These are phyloP conservation scores for Drosophila simulans DNA, from an alignment of 1,140 invertebrate species.

Conservation along the genomic window DNA sequence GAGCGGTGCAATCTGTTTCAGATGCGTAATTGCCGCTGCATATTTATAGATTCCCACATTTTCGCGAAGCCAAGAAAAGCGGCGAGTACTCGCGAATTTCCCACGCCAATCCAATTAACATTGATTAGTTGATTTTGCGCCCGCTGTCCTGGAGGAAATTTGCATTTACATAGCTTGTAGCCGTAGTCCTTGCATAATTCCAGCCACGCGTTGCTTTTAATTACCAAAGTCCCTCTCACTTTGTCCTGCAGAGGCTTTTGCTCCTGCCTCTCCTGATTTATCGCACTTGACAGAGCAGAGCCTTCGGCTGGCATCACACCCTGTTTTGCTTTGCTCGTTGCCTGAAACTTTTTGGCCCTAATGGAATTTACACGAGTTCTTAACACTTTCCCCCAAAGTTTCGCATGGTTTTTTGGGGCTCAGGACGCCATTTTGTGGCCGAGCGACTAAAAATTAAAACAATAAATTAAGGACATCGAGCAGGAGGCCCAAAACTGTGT, in stretches of 20 bases:
- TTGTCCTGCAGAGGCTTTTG: conserved; percentile 31
- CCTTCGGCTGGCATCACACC: conserved; percentile 10
- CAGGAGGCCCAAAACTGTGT: conserved; percentile 22
- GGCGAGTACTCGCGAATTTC: conserved; percentile 29
- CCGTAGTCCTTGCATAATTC: conserved; percentile 68
- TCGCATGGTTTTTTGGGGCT: conserved; percentile 27
- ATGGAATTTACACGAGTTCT: conserved; percentile 80
- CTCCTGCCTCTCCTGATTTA: conserved; percentile 56
- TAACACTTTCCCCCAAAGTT: conserved; percentile 70
- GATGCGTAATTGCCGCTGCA: conserved; percentile 56
- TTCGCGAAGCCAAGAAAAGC: conserved; percentile 19
- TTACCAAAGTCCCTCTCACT: conserved; percentile 37
- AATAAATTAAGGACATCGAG: conserved; percentile 66
- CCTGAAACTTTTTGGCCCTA: conserved; percentile 59
- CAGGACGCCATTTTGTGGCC: conserved; percentile 62
- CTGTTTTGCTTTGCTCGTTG: background rate
- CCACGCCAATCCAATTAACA: conserved; percentile 68
- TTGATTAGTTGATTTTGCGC: conserved; percentile 61
- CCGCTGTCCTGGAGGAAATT: conserved; percentile 36
- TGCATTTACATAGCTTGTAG: conserved; percentile 67
- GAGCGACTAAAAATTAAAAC: conserved; percentile 75
- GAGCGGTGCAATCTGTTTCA: conserved; percentile 40
- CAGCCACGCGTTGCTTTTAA: conserved; percentile 51
- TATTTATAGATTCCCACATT: conserved; percentile 48
- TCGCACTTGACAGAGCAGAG: conserved; percentile 46